Base-by-base conservation (phyloP, 2,797 vertebrate species). In the Salarias fasciatus region DNA sequence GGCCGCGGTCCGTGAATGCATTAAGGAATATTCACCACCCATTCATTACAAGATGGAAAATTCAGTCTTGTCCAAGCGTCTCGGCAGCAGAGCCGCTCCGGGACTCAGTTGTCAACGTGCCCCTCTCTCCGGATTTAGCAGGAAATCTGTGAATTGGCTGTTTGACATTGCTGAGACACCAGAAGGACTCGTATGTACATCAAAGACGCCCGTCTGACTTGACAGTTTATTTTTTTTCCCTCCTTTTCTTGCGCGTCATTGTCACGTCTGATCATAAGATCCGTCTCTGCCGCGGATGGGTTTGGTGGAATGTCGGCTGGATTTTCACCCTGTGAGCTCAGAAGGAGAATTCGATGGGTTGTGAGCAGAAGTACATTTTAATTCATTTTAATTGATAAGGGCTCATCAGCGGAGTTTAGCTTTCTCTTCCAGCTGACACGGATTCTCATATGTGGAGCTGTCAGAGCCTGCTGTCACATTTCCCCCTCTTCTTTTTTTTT, bases 361-460 rank as follows among this genome's bases (percentile, higher is more conserved):
- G 18, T 3, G 18, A 24, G 18, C 18, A 24, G 18, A 24, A 24
- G 18, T 24, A 24, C 18, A 24, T 24, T 3, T 24, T 24, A 24
- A 24, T 24, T 24, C 18, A 36, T 36, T 63, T 33, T 44, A 64
- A 53, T 35, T 35, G 33, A 35, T 6, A 9, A 35, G 9, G 62
- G 74, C 72, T 65, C 41, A 53, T 69, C 64, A 57, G 59, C 80
- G 68, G 82, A 38, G 55, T 69, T 56, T 56, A 33, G 31, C 54
- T 13, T 46, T 53, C 63, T 46, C 48, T 50, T 30, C 29, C 53
- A 36, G 50, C 47, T 35, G 80, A 77, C 43, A 37, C 54, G 11
- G 46, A 72, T 74, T 86, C 55, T 85, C 85, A 53, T 62, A 82
- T 80, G 69, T 69, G 68, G 57, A 83, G 82, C 85, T 88, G 84